Percentiles rank a stretch among this genome's conserved stretches.
phyloP scores from a whole-genome alignment of 2,113 vertebrate species.

The Equus przewalskii region DNA sequence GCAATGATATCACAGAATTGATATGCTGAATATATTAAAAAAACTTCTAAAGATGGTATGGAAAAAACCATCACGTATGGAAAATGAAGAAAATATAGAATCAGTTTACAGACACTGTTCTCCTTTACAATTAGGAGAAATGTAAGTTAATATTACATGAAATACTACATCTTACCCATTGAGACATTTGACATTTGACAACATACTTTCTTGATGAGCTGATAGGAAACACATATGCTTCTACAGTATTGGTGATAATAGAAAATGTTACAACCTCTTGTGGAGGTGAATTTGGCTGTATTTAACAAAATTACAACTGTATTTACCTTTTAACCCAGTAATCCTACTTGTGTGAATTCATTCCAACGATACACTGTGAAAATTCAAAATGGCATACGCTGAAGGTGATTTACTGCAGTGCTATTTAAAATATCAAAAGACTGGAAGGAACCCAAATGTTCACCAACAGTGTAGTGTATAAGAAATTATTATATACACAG shows the following conservation, averaged over 20 bases:
- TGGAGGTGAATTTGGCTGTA: not conserved
- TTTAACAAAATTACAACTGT: not conserved
- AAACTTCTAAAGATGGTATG: not conserved
- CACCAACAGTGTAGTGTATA: not conserved
- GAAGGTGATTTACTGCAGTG: not conserved
- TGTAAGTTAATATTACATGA: not conserved
- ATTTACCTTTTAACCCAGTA: not conserved
- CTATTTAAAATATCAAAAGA: not conserved
- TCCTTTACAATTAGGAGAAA: conserved; percentile 8
- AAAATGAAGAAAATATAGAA: not conserved
- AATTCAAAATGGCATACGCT: not conserved
- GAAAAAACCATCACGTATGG: not conserved
- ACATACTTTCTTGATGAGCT: not conserved
- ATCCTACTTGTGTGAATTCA: not conserved
- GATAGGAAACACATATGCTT: not conserved
- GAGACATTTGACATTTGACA: not conserved
- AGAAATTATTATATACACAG: not conserved
- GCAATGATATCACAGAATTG: not conserved
- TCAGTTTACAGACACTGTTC: not conserved
- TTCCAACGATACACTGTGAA: not conserved
- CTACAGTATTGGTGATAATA: not conserved
- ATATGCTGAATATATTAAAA: not conserved
- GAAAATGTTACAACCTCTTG: not conserved
- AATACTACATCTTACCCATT: not conserved
- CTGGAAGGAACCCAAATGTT: not conserved